Base-by-base conservation (phyloP, 2,113 vertebrate species). In the Cyprinodon variegatus region DNA sequence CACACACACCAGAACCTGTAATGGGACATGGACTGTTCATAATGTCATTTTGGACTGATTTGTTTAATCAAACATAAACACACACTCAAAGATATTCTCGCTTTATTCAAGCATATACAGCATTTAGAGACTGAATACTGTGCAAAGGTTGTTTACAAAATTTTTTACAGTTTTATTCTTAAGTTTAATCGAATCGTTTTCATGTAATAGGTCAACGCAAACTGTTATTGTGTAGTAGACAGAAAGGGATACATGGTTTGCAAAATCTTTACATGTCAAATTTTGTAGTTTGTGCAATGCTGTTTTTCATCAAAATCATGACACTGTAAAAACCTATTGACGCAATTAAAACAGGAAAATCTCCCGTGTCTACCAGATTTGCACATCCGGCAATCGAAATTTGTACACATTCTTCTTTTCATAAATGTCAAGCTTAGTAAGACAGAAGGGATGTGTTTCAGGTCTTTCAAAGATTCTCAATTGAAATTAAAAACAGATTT, bases 1-100 rank as follows among this genome's bases (percentile, higher is more conserved):
- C 76, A 93, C 65, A 9, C 84, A 79, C 73, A 93, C 83, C 13
- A 93, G 79, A 81, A 93, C 85, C 89, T 94, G 15, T 29, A 7
- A 2, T n/a, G 10, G 68, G 37, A 77, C 61, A 45, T 50, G 61
- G 12, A 8, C 50, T 65, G 13, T 15, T 64, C 12, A 15, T 17
- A 29, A 50, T 5, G 41, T n/a, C 7, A 53, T 53, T 73, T 11
- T 15, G 15, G 3, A 39, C 48, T 29, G 11, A 17, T 41, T 11
- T 9, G 12, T 4, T 39, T 3, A 5, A 20, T 45, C 4, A 53
- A 14, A 62, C 36, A 22, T 15, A 50, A 15, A 39, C 36, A 68
- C 39, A 38, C 3, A 13, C n/a, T 36, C 17, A 17, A 45, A 38
- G 45, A 4, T 22, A 17, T 20, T 29, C 12, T 59, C 45, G 15